Conservation (phyloP, 1,140 invertebrate species). For the Pentalonia nigronervosa region DNA sequence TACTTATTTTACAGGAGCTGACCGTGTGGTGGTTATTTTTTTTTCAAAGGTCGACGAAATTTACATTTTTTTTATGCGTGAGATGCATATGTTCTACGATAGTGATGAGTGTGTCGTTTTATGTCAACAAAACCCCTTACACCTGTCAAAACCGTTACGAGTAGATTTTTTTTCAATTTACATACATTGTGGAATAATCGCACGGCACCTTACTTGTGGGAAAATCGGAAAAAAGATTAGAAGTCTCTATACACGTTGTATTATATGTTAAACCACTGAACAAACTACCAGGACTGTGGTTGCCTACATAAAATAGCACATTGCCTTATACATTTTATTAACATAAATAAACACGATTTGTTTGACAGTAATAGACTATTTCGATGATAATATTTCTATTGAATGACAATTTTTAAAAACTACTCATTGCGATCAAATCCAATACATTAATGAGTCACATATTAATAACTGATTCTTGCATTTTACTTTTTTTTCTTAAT, state of each 20-base stretch:
- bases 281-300: neutral
- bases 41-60: neutral
- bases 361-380: neutral
- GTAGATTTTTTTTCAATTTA: conserved; percentile 2
- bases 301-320: neutral
- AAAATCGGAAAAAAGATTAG: neutral
- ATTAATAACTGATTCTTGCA: neutral
- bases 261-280: neutral
- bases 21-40: neutral
- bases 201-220: neutral
- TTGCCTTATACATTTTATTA: neutral
- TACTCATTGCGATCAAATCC: neutral
- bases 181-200: conserved; percentile 20
- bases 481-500: neutral
- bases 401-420: neutral
- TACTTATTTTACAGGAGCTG: neutral
- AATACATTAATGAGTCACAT: neutral
- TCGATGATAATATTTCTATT: neutral
- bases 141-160: conserved; percentile 11
- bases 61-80: neutral
- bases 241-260: neutral
- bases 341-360: neutral
- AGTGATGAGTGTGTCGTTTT: neutral
- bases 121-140: neutral
- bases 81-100: neutral